Conservation (phyloP, 2,797 vertebrate species). For the Lacerta bilineata region DNA sequence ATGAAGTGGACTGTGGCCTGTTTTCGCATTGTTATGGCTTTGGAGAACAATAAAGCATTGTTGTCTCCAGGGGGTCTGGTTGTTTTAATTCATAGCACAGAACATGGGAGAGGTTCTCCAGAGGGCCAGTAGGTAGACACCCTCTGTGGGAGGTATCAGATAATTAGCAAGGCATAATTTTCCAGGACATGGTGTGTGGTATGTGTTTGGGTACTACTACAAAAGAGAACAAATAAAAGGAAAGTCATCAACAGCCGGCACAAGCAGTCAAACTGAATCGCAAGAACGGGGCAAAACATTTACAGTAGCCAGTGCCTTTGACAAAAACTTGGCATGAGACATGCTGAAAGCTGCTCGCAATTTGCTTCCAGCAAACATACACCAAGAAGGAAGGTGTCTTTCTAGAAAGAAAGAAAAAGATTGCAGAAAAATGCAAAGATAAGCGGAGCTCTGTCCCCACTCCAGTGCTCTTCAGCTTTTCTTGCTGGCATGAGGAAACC, state of each 20-base stretch:
- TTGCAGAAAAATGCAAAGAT: background rate
- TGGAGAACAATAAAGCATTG: constrained; percentile 78
- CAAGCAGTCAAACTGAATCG: background rate
- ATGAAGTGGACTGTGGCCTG: constrained; percentile 79
- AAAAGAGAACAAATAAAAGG: background rate
- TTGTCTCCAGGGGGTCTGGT: constrained; percentile 72
- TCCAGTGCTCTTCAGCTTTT: too few relatives aligned
- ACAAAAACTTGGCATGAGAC: background rate
- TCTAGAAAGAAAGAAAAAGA: background rate
- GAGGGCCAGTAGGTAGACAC: constrained; percentile 54
- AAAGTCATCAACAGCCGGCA: background rate
- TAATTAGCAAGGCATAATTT: constrained; percentile 6
- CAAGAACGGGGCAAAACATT: background rate
- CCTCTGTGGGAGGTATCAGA: constrained; percentile 56
- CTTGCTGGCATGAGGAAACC: too few relatives aligned
- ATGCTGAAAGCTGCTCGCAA: background rate
- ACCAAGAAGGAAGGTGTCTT: too few relatives aligned
- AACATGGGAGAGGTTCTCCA: constrained; percentile 58
- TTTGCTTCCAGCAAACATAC: background rate
- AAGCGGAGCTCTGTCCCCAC: background rate
- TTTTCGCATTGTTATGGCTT: constrained; percentile 74
- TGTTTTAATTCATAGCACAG: constrained; percentile 71
- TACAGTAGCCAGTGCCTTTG: background rate
- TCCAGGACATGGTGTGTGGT: background rate
- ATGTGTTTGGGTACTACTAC: background rate